phyloP scores from a whole-genome alignment of 2,888 invertebrate genomes.

The Trilocha varians region DNA sequence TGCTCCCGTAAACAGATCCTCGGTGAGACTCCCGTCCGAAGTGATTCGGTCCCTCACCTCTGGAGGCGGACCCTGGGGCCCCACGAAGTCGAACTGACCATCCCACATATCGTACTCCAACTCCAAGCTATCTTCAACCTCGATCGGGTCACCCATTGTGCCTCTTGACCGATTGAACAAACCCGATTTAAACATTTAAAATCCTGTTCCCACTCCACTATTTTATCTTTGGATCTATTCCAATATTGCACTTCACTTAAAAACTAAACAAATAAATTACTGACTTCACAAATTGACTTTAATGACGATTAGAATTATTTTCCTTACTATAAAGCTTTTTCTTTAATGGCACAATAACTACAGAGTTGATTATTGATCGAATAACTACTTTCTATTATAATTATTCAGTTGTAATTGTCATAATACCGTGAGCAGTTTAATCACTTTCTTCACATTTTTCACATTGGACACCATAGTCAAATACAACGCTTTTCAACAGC shows the following conservation, averaged over 20 bases:
- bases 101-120: constrained; percentile 92
- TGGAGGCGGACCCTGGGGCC: constrained; percentile 64
- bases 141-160: constrained; percentile 59
- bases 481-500: constrained; percentile 8
- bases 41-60: constrained; percentile 46
- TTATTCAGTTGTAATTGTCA: constrained; percentile 27
- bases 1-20: constrained; percentile 62
- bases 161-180: constrained; percentile 57
- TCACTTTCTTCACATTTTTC: constrained; percentile 47
- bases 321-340: constrained; percentile 42
- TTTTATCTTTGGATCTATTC: constrained; percentile 54
- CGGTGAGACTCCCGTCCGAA: constrained; percentile 55
- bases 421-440: constrained; percentile 25
- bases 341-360: constrained; percentile 51
- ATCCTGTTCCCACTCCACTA: constrained; percentile 25
- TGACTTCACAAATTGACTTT: constrained; percentile 43
- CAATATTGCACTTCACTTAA: constrained; percentile 49
- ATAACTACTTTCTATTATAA: constrained; percentile 23
- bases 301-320: constrained; percentile 48
- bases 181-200: constrained; percentile 65
- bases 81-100: constrained; percentile 89
- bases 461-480: constrained; percentile 13
- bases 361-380: constrained; percentile 13
- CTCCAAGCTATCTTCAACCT: constrained; percentile 76
- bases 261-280: constrained; percentile 24